Base-by-base conservation (phyloP, 2,113 vertebrate genomes). In the Xenopus borealis region DNA sequence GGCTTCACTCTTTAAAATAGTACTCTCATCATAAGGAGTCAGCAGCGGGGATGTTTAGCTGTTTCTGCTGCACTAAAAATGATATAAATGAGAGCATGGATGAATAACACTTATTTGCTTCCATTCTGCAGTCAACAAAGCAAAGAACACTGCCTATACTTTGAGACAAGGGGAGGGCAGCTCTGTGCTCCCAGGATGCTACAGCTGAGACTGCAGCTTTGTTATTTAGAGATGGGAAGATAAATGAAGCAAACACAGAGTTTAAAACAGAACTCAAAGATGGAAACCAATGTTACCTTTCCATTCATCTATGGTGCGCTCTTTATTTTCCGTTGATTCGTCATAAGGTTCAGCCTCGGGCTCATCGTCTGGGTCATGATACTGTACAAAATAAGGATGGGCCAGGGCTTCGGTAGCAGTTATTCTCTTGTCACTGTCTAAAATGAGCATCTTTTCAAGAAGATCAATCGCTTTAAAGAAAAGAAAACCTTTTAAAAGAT, bases 321-420 rank as follows among this genome's bases (percentile, higher is more conserved):
- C 95, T 83, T 94, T 94, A 80, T 95, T 96, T 84, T 99, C 97
- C 17, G 94, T 87, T 0, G 94, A 94, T 72, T 98, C 95, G 2
- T 98, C 96, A 0, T 98, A 98, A 1, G 92, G 91, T 72, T 91
- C 89, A 0, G 97, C 97, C 80, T 95, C 97, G 0, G 97, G 97
- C 73, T 99, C 97, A 0, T 98, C 97, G 0, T 98, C 96, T 0
- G 97, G 96, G 72, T 98, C 96, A 0, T 98, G 97, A 74, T 98
- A 99, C 87, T 99, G 97, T 12, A 95, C 94, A 82, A 99, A 98
- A 88, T 99, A 99, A 0, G 94, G 86, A 18, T 98, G 97, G 1
- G 94, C 90, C 47, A 99, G 90, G 0, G 97, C 96, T 81, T 95
- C 96, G 0, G 89, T 85, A 1, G 97, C 97, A 0, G 94, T 94